Evolutionary conservation across 2,797 vertebrate genomes (phyloP), one percentile per base, ranked within the genome.

Genomic region (Hippocampus kuda): DNA sequence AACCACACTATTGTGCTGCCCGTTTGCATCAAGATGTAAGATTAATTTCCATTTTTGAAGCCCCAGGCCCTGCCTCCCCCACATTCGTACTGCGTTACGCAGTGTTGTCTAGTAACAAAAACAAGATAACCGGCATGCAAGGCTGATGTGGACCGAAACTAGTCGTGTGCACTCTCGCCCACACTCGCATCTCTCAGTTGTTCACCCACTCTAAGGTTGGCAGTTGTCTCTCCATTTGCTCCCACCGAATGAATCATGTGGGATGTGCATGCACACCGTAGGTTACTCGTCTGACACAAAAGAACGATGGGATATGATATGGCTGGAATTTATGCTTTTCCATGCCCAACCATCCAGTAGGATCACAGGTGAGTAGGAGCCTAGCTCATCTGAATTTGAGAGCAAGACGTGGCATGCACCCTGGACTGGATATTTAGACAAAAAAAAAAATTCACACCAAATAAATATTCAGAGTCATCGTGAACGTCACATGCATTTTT

Each of bases 171-270:
- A 49, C 48, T 49, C 1, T 48, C 26, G 18, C 66, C 66, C 20
- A 51, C 34, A 2, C 61, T 51, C 12, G 4, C 67, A 62, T 60
- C 51, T 57, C 48, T 75, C 65, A 60, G 26, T 71, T 65, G 30
- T 20, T 68, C 18, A 48, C 71, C 71, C 63, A 2, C 66, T 49
- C 42, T n/a, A 6, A 65, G n/a, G 41, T 65, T 65, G 26, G n/a
- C n/a, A 44, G 30, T n/a, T 12, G 12, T 65, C 70, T 59, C 57
- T 70, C 51, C 68, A 60, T 70, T 71, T 60, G 68, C 72, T 71
- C 77, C 74, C 63, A 75, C 74, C 18, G 69, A 68, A 66, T 71
- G 68, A 72, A 70, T 66, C 22, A 54, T 22, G 54, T 66, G 68
- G 67, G 48, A 48, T 68, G 64, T 48, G 65, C 68, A 46, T 46